phyloP scores from a whole-genome alignment of 1,140 invertebrate species.

The Philopotamus ludificatus region DNA sequence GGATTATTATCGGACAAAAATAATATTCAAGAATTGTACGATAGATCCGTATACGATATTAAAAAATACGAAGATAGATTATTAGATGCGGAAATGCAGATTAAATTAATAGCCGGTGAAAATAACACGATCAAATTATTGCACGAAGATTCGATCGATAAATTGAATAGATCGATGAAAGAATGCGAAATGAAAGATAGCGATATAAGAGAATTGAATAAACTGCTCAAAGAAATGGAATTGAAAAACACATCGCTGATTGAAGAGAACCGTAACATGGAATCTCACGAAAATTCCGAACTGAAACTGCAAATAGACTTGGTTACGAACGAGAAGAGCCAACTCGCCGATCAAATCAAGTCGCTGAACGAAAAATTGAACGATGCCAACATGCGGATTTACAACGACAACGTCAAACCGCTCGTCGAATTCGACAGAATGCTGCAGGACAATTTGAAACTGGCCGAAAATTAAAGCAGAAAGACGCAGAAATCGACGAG shows the following conservation, averaged over 20 bases:
- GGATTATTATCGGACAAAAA: too few relatives aligned
- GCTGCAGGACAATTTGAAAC: slow-evolving; percentile 8
- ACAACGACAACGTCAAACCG: slow-evolving; percentile 23
- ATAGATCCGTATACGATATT: too few relatives aligned
- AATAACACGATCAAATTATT: too few relatives aligned
- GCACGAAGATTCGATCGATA: too few relatives aligned
- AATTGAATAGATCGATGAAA: too few relatives aligned
- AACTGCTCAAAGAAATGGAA: too few relatives aligned
- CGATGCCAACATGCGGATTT: slow-evolving; percentile 16
- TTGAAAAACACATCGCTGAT: not conserved
- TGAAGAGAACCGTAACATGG: not conserved
- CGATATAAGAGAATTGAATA: not conserved
- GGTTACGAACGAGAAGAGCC: slow-evolving; percentile 25
- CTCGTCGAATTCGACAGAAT: slow-evolving; percentile 14
- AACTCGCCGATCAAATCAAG: slow-evolving; percentile 22
- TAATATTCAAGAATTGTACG: too few relatives aligned
- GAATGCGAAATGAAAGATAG: not conserved
- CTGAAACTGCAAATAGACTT: slow-evolving; percentile 11
- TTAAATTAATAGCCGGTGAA: too few relatives aligned
- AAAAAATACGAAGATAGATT: too few relatives aligned
- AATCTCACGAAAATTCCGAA: not conserved
- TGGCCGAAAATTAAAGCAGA: not conserved
- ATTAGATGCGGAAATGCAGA: too few relatives aligned
- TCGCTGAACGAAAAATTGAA: slow-evolving; percentile 26
- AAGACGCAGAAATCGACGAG: not conserved